Evolutionary conservation across 2,113 vertebrate species (phyloP).

Genomic region (Grus americana): DNA sequence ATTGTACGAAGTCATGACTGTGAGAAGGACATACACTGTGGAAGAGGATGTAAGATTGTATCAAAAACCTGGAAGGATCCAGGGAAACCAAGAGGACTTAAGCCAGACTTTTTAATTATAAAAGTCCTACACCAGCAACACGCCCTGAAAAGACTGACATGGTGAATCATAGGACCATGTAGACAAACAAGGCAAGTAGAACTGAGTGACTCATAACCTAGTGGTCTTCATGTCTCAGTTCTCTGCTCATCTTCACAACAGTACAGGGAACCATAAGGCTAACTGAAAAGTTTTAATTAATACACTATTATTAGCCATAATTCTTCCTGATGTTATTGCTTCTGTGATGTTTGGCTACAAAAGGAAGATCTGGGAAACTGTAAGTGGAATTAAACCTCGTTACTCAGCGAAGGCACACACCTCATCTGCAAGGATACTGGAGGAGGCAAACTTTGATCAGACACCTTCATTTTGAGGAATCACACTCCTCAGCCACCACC

Average conservation of each 20-base stretch:
- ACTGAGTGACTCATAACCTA: not conserved
- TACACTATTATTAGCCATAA: not conserved
- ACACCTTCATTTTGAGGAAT: not conserved
- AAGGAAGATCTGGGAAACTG: not conserved
- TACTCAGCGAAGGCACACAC: not conserved
- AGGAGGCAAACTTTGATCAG: not conserved
- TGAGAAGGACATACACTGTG: not conserved
- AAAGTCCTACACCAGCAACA: not conserved
- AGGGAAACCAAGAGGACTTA: not conserved
- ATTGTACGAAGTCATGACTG: not conserved
- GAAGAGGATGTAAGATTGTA: not conserved
- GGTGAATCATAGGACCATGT: not conserved
- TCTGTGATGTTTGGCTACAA: not conserved
- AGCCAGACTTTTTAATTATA: not conserved
- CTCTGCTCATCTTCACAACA: not conserved
- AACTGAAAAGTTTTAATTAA: not conserved
- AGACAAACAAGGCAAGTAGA: not conserved
- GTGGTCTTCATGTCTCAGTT: not conserved
- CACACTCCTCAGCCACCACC: not conserved
- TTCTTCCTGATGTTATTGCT: not conserved
- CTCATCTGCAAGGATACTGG: not conserved
- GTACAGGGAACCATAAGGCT: not conserved
- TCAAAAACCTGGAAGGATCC: not conserved
- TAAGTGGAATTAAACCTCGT: not conserved
- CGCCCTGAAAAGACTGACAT: not conserved